Evolutionary conservation across 2,888 invertebrate genomes (phyloP).

Genomic region (Aleiodes leptofemur): DNA sequence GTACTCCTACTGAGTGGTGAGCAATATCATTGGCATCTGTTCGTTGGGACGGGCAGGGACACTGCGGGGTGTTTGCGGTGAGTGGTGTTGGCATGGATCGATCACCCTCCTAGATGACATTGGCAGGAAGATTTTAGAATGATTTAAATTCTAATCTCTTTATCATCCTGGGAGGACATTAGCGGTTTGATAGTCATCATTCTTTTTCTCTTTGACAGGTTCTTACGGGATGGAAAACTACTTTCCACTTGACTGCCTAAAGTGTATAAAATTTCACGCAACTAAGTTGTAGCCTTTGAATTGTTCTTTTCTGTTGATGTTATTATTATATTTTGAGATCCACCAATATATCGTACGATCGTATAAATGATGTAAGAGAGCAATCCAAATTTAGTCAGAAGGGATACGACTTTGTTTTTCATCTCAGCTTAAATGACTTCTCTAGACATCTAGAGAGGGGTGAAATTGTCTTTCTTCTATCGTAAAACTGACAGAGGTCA

Average conservation of each 20-base stretch:
- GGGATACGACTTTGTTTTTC: conserved; percentile 31
- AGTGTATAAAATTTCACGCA: conserved; percentile 13
- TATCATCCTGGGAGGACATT: conserved; percentile 16
- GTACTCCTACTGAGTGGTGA: conserved; percentile 51
- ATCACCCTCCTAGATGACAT: conserved; percentile 39
- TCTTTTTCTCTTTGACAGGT: background rate
- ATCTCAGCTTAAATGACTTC: conserved; percentile 9
- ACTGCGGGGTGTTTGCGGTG: conserved; percentile 63
- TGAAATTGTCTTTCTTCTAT: conserved; percentile 10
- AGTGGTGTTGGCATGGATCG: conserved; percentile 56
- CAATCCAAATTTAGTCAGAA: conserved; percentile 20
- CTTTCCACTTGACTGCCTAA: conserved; percentile 19
- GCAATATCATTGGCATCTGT: conserved; percentile 62
- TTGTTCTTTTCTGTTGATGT: background rate
- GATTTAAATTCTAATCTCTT: conserved; percentile 58
- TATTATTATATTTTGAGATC: background rate
- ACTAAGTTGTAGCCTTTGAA: too few species aligned
- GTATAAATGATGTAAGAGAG: conserved; percentile 28
- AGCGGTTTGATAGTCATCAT: conserved; percentile 20
- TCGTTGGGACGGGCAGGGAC: conserved; percentile 45
- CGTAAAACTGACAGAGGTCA: conserved; percentile 44
- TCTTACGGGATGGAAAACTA: background rate
- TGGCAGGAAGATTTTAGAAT: conserved; percentile 57
- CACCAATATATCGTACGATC: background rate
- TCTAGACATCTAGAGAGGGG: conserved; percentile 14